Percentiles rank a stretch among this genome's conserved stretches.
Evolutionary conservation across 2,888 invertebrate genomes (phyloP).

Genomic region (Cerastis rubricosa): DNA sequence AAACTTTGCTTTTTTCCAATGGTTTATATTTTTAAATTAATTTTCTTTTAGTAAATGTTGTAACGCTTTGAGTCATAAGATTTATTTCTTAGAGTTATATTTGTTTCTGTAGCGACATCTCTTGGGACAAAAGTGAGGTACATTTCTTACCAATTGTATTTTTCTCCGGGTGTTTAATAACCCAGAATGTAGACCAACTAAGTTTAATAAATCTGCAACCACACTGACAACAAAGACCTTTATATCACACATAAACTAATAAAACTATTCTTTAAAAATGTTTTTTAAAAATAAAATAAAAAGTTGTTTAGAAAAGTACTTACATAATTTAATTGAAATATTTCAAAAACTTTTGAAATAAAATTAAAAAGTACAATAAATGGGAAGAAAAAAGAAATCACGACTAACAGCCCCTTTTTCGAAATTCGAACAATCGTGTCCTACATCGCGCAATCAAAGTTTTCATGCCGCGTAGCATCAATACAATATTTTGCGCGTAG

Average conservation of each 20-base stretch:
- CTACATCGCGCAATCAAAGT: slow-evolving; percentile 54
- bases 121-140: neutral
- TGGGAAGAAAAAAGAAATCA: neutral
- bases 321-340: neutral
- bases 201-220: neutral
- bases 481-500: neutral
- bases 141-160: neutral
- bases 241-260: neutral
- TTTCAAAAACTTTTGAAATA: neutral
- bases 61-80: neutral
- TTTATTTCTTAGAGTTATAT: neutral
- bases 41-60: neutral
- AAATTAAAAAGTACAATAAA: neutral
- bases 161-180: neutral
- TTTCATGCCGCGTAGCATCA: slow-evolving; percentile 17
- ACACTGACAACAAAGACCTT: neutral
- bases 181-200: neutral
- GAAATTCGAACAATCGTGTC: slow-evolving; percentile 1
- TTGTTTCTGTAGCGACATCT: slow-evolving; percentile 1
- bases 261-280: no score
- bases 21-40: neutral
- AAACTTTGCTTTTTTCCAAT: no score
- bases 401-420: neutral
- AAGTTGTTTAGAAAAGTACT: neutral
- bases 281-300: neutral